Conservation (phyloP, 2,113 vertebrate species). For the Macquaria australasica region DNA sequence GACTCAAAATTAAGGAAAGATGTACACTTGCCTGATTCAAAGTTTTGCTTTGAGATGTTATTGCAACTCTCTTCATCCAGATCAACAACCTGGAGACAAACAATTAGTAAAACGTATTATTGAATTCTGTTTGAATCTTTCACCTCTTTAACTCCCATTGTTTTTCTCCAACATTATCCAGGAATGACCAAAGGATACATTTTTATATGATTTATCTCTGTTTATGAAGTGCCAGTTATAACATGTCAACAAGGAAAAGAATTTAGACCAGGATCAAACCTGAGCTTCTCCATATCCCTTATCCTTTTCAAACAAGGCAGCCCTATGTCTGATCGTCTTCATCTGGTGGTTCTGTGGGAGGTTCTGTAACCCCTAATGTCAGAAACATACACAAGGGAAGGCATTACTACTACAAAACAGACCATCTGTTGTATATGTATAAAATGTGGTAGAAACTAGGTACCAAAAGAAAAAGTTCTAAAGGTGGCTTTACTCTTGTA, state of each 20-base stretch:
- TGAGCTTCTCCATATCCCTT: slow-evolving; percentile 40
- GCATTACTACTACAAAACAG: background rate
- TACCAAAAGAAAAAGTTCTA: no score
- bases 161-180: background rate
- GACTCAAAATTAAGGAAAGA: background rate
- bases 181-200: no score
- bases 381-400: background rate
- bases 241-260: background rate
- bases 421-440: background rate
- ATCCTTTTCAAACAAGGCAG: slow-evolving; percentile 17
- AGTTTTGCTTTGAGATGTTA: slow-evolving; percentile 43
- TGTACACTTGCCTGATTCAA: slow-evolving; percentile 29
- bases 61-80: slow-evolving; percentile 33
- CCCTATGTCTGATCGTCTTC: background rate
- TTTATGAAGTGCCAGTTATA: background rate
- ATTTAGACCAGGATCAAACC: slow-evolving; percentile 23
- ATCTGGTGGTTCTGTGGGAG: background rate
- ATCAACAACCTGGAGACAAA: slow-evolving; percentile 49
- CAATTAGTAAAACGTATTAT: background rate
- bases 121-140: background rate
- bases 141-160: no score
- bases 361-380: background rate
- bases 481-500: no score
- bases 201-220: background rate
- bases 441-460: background rate